phyloP scores from a whole-genome alignment of 2,113 vertebrate species.

The Pluvianellus socialis region DNA sequence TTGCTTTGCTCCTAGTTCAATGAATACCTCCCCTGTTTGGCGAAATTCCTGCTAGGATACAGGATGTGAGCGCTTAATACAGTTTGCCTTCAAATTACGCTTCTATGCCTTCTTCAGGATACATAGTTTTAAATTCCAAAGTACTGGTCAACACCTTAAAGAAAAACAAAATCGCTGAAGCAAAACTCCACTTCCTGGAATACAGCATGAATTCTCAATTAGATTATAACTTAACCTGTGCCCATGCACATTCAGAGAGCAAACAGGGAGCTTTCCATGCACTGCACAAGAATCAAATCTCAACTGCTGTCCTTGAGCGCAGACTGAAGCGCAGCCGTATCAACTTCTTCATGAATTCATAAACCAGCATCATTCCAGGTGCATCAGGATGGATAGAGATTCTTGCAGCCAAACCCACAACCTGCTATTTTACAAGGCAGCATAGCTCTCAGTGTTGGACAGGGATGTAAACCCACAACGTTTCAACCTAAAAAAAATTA shows the following conservation, averaged over 20 bases:
- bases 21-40: constrained; percentile 59
- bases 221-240: background rate
- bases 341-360: background rate
- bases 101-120: constrained; percentile 32
- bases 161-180: constrained; percentile 23
- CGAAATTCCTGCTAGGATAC: constrained; percentile 61
- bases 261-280: background rate
- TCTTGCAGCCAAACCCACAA: background rate
- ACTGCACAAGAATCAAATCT: background rate
- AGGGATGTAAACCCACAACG: background rate
- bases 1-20: constrained; percentile 55
- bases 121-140: constrained; percentile 35
- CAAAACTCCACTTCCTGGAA: background rate
- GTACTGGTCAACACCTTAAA: constrained; percentile 41
- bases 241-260: background rate
- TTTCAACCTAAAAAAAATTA: background rate
- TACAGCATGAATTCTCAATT: constrained; percentile 4
- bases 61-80: constrained; percentile 46
- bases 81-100: constrained; percentile 41
- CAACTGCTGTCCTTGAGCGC: background rate
- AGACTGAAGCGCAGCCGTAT: background rate
- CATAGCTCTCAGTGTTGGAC: background rate
- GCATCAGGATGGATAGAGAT: background rate
- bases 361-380: background rate
- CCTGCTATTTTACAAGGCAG: background rate